Base-by-base conservation (phyloP, 2,888 invertebrate genomes). In the Spilosoma lubricipeda region DNA sequence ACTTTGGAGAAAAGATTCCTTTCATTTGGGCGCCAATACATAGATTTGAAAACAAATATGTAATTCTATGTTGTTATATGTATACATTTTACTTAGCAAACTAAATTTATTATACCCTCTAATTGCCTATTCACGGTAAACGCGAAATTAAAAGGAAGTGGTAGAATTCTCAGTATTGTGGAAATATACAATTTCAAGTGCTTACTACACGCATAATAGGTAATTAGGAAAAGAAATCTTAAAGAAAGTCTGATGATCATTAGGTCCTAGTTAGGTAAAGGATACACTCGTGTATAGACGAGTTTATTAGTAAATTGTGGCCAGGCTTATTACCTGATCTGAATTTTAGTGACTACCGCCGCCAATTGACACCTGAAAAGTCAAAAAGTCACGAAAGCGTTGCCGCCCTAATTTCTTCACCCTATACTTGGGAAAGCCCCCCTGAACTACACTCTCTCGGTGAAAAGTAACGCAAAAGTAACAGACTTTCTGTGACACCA, bases 121-220 rank as follows among this genome's bases (percentile, higher is more conserved):
- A 67, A 67, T 27, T 42, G 15, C 42, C 11, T 8, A 67, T 42
- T 67, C 66, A 42, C 15, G 5, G 39, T 27, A 27, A 42, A n/a
- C n/a, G 39, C 18, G 39, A 39, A 67, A 42, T 42, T n/a, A 7
- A 18, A 18, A 42, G 39, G 45, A 69, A 36, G 52, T n/a, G n/a
- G 56, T 36, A 69, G 30, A 69, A 13, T 23, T 69, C 56, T 56
- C 52, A 69, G 52, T 56, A 63, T 67, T 27, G 59, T 68, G 11
- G 27, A 70, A 69, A 56, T 56, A 33, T 56, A 52, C n/a, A 0
- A 30, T 45, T 20, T 67, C 67, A 56, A n/a, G 56, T 56, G 56
- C 36, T 56, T 56, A 36, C 56, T 56, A 69, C 30, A 30, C 5
- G 52, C n/a, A 69, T 56, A 36, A 56, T 56, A 52, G n/a, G 56